Conservation (phyloP, 2,113 vertebrate species). For the Carlito syrichta region DNA sequence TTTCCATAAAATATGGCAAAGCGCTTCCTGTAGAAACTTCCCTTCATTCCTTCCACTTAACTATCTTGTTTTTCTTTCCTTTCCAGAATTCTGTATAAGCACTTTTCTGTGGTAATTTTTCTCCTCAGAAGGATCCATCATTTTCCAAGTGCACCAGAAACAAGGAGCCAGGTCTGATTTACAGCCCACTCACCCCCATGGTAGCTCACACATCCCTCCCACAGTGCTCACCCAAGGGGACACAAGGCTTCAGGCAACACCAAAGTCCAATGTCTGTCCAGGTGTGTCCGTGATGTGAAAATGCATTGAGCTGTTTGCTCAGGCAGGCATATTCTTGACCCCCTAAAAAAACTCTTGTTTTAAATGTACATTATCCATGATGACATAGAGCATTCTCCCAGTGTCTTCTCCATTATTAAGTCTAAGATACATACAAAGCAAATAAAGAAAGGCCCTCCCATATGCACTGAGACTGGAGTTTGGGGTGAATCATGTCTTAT, state of each 20-base stretch:
- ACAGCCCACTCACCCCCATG: not conserved
- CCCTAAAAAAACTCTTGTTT: not conserved
- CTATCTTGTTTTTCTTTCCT: slow-evolving; percentile 55
- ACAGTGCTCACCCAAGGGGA: fast-evolving
- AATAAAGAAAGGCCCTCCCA: not conserved
- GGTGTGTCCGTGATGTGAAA: not conserved
- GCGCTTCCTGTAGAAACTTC: slow-evolving; percentile 10
- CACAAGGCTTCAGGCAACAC: not conserved
- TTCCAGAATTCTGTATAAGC: not conserved
- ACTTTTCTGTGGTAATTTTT: not conserved
- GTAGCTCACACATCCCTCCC: not conserved
- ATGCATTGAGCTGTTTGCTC: not conserved
- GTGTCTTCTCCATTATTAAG: not conserved
- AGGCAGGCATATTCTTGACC: not conserved
- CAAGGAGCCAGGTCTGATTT: not conserved
- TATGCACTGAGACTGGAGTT: not conserved
- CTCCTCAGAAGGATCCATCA: slow-evolving; percentile 31
- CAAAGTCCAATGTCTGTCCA: not conserved
- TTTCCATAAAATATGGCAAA: not conserved
- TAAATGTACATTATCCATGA: not conserved
- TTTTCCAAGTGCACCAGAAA: not conserved
- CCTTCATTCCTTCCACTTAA: not conserved
- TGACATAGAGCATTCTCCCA: not conserved
- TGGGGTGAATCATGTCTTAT: fast-evolving
- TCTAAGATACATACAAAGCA: not conserved